These are phyloP conservation scores for Eilema depressum DNA, from an alignment of 2,888 invertebrate species.

Conservation along the genomic window DNA sequence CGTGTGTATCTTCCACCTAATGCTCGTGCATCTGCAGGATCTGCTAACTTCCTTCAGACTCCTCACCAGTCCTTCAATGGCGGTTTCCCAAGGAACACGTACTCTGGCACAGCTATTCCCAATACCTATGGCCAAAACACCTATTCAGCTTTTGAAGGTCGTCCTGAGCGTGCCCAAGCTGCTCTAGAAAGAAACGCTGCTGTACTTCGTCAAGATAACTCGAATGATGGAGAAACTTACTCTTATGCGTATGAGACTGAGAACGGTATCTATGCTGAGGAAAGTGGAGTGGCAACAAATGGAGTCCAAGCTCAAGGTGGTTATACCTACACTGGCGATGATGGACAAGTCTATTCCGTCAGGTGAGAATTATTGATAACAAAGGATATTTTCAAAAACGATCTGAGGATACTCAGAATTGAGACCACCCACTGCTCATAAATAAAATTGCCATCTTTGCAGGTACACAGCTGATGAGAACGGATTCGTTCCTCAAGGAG, in stretches of 20 bases:
- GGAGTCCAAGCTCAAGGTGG: constrained; percentile 80
- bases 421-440: too few relatives aligned
- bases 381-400: too few relatives aligned
- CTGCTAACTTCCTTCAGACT: constrained; percentile 42
- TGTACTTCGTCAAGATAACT: constrained; percentile 73
- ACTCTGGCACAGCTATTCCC: constrained; percentile 21
- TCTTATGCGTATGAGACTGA: constrained; percentile 78
- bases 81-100: constrained; percentile 24
- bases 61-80: constrained; percentile 36
- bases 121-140: constrained; percentile 37
- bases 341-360: constrained; percentile 77
- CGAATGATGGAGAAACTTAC: constrained; percentile 76
- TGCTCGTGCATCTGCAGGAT: constrained; percentile 52
- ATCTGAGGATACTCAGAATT: too few relatives aligned
- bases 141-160: constrained; percentile 51
- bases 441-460: neutral
- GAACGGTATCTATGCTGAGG: constrained; percentile 78
- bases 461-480: constrained; percentile 82
- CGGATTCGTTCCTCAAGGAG: constrained; percentile 79
- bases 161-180: constrained; percentile 72
- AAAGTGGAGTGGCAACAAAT: constrained; percentile 76
- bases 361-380: constrained; percentile 57
- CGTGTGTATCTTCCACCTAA: constrained; percentile 77
- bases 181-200: constrained; percentile 75
- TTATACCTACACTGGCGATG: constrained; percentile 79